Evolutionary conservation across 2,113 vertebrate genomes (phyloP), one percentile per base, ranked within the genome.

Genomic region (Periophthalmus modestus): DNA sequence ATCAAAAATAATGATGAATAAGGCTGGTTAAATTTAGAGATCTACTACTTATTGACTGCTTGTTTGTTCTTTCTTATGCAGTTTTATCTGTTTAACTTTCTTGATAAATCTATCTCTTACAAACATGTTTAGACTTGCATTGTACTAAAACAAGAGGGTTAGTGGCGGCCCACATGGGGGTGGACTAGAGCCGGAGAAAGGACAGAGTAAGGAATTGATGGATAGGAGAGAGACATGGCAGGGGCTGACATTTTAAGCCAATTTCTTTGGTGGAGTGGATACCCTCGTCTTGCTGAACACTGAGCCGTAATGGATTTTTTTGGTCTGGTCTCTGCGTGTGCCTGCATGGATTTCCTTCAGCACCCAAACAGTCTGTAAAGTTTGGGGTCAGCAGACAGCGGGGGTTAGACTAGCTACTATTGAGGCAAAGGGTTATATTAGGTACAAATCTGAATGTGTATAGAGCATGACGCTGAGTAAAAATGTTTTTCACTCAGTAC

Each of bases 171-270:
- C 62, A 70, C 15, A 24, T 14, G 19, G 52, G 76, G 39, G n/a
- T 46, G 65, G 62, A 59, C 57, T 14, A 75, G 19, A 65, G 54
- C 39, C 58, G 46, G 66, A 79, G 67, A 63, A 70, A 36, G 71
- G 47, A 57, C 34, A 66, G 50, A 69, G 67, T 48, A 43, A 76
- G 75, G 63, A 58, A 77, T 71, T 81, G 84, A 88, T 85, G 85
- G 81, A 73, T 76, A 81, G 34, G 76, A 82, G 79, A 82, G 82
- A 88, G 67, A 80, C 72, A 66, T 81, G 80, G 73, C 77, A 87
- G 79, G 91, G 77, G 76, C 77, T 91, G 86, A 86, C 79, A 81
- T 90, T 84, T 85, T 82, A 85, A 87, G 71, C 84, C 77, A 57
- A 77, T 87, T 72, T 78, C 78, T 86, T 68, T 59, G 19, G 69